These are phyloP conservation scores for Cantharis rufa DNA, from an alignment of 2,888 invertebrate species.

Conservation along the genomic window DNA sequence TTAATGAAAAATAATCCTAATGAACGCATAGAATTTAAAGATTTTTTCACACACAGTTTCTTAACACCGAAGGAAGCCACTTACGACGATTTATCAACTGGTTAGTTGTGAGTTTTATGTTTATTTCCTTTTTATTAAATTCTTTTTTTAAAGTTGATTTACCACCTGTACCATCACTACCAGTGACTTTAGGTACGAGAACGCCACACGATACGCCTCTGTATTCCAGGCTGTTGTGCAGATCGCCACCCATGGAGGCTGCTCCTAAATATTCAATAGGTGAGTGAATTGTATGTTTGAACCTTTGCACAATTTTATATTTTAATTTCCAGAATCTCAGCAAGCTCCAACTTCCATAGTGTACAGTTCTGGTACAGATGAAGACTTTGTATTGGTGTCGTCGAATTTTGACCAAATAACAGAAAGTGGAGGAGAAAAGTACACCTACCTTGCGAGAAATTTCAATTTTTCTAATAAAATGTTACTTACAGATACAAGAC, in stretches of 20 bases:
- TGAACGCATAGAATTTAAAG: conserved; percentile 95
- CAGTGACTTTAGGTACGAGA: conserved; percentile 46
- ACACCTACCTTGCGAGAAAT: not conserved
- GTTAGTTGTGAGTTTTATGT: conserved; percentile 10
- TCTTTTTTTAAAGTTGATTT: conserved; percentile 39
- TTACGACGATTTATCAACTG: conserved; percentile 7
- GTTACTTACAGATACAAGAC: not conserved
- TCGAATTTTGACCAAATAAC: conserved; percentile 65
- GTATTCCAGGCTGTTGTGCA: conserved; percentile 20
- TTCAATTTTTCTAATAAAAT: not conserved
- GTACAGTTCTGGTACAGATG: conserved; percentile 69
- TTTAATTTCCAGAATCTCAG: conserved; percentile 50
- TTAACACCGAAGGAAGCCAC: conserved; percentile 65
- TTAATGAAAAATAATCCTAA: conserved; percentile 89
- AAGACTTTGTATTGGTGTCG: conserved; percentile 84
- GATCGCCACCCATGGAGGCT: conserved; percentile 47
- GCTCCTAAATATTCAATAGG: conserved; percentile 50
- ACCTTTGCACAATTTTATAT: not conserved
- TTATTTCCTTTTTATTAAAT: not conserved
- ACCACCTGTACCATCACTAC: conserved; percentile 36
- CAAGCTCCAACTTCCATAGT: conserved; percentile 45
- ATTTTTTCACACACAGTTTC: conserved; percentile 94
- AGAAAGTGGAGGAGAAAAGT: conserved; percentile 56
- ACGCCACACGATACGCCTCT: conserved; percentile 17
- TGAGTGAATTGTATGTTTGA: conserved; percentile 25